These are phyloP conservation scores for Channa striata DNA, from an alignment of 2,797 vertebrate species.

Conservation along the genomic window DNA sequence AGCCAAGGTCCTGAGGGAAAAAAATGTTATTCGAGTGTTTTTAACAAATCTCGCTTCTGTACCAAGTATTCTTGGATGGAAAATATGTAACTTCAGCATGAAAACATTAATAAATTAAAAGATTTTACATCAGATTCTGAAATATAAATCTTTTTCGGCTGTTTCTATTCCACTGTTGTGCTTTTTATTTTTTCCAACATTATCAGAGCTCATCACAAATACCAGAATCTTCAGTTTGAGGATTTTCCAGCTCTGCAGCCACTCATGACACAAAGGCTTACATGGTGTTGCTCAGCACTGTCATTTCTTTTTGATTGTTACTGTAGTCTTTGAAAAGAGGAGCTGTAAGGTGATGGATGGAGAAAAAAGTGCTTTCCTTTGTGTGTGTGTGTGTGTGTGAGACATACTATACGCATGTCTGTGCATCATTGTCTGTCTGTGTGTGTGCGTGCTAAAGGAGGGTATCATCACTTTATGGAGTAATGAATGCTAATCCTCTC, in stretches of 20 bases:
- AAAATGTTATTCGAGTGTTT: not conserved
- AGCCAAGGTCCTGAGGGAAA: not conserved
- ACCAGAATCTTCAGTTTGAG: conserved; percentile 8
- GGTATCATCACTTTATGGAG: conserved; percentile 68
- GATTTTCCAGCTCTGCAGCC: conserved; percentile 38
- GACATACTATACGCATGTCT: conserved; percentile 15
- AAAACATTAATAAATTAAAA: conserved; percentile 11
- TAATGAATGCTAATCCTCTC: conserved; percentile 83
- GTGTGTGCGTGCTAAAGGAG: conserved; percentile 25
- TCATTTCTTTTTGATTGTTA: conserved; percentile 30
- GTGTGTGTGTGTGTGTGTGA: conserved; percentile 23
- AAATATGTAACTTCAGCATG: conserved; percentile 9
- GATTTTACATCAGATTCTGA: not conserved
- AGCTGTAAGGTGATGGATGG: not conserved
- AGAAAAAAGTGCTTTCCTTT: conserved; percentile 6
- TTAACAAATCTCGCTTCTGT: conserved; percentile 7
- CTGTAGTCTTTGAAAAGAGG: conserved; percentile 20
- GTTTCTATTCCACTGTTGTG: conserved; percentile 7
- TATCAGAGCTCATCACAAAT: conserved; percentile 14
- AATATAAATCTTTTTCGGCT: not conserved
- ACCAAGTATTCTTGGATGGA: not conserved
- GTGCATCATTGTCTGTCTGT: conserved; percentile 8
- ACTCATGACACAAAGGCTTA: conserved; percentile 52
- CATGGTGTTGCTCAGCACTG: conserved; percentile 23
- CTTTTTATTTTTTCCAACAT: not conserved